Conservation (phyloP, 2,797 vertebrate species). For the Anomalospiza imberbis region DNA sequence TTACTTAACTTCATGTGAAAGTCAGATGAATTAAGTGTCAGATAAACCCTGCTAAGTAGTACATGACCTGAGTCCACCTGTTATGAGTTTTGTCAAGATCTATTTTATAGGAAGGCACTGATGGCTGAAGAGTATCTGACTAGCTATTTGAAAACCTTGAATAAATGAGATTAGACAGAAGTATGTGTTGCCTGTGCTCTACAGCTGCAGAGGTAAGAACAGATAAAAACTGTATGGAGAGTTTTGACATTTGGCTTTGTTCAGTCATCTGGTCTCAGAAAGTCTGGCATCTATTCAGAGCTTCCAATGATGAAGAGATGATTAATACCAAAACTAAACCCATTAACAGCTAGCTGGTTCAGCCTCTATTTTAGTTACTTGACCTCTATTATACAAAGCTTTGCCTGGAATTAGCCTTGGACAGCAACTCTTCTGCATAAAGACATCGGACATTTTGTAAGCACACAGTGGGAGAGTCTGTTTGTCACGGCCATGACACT, state of each 20-base stretch:
- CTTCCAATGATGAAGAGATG: background rate
- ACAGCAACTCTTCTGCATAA: background rate
- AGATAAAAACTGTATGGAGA: background rate
- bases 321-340: background rate
- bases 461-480: background rate
- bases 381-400: background rate
- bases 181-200: background rate
- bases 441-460: background rate
- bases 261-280: background rate
- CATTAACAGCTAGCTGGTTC: background rate
- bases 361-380: background rate
- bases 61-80: background rate
- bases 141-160: background rate
- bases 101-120: background rate
- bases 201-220: background rate
- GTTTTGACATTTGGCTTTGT: accelerated
- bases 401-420: background rate
- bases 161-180: background rate
- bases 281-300: background rate
- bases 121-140: background rate
- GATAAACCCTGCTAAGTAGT: background rate
- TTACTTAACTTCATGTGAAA: conserved; percentile 7
- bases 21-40: background rate
- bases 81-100: background rate
- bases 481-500: background rate